Base-by-base conservation (phyloP, 2,888 invertebrate genomes). In the Lottia scabra region DNA sequence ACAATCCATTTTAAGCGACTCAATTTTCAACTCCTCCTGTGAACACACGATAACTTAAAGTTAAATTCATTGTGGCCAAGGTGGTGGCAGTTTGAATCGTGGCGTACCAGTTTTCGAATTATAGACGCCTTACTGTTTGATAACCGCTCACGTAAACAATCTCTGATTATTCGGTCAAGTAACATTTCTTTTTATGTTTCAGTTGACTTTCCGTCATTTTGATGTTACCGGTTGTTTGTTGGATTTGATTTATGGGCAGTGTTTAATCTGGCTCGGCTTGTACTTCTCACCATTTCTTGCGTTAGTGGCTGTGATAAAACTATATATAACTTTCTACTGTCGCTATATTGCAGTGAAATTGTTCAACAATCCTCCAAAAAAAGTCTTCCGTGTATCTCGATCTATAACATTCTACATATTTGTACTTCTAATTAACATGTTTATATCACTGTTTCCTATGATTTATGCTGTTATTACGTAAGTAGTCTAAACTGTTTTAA, bases 271-370 rank as follows among this genome's bases (percentile, higher is more conserved):
- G 85, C 78, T 85, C 19, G 85, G 85, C 6, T 75, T 85, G 0
- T 85, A 83, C 77, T 84, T 84, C 73, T 84, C 83, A 23, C 86
- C 86, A 30, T 72, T 84, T 44, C 74, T 85, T 6, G 82, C 83
- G 5, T 70, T 80, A 8, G 72, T 83, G 1, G 83, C 82, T 16
- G 68, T 79, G 12, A 62, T 84, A 63, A 85, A 86, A 66, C 78
- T 84, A 15, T 19, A 83, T 38, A 67, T 85, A 16, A 75, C 81
- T 6, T 86, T 85, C 77, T 84, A 84, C 77, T 78, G 84, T 69
- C 77, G 80, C 26, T 83, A 81, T 68, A 71, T 80, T 65, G 76
- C 84, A 15, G 83, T 83, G 19, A 71, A 78, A 68, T 68, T 77
- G 63, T 82, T 81, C 65, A 84, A 82, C 73, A 79, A 78, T 23